Evolutionary conservation across 2,113 vertebrate species (phyloP).

Genomic region (Anoplopoma fimbria): DNA sequence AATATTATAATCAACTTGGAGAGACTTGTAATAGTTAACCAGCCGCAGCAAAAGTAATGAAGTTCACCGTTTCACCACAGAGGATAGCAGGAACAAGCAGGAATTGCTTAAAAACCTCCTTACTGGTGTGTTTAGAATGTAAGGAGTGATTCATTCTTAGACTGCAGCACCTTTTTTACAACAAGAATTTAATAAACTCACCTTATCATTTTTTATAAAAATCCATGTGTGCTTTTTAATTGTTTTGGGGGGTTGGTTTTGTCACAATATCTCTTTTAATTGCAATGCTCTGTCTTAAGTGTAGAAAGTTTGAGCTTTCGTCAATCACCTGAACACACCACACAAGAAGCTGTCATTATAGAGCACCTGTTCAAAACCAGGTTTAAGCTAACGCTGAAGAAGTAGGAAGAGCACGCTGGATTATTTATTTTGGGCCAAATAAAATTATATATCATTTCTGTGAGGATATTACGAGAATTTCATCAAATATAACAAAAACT

Average conservation of each 20-base stretch:
- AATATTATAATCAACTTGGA: conserved; percentile 6
- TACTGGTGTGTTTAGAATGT: neutral
- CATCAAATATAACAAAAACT: too few species aligned
- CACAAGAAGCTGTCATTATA: neutral
- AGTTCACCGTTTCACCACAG: neutral
- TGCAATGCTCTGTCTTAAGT: neutral
- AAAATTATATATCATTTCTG: too few species aligned
- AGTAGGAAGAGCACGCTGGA: too few species aligned
- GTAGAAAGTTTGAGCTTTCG: neutral
- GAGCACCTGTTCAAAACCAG: neutral
- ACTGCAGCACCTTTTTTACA: neutral
- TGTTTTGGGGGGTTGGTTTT: neutral
- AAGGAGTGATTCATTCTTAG: neutral
- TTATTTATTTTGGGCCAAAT: too few species aligned
- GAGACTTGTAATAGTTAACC: neutral
- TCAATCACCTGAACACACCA: conserved; percentile 1
- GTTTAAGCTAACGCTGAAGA: neutral
- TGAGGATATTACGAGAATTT: too few species aligned
- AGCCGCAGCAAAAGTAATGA: neutral
- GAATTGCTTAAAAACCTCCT: neutral
- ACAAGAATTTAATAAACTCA: neutral
- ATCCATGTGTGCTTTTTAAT: neutral
- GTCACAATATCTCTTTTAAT: neutral
- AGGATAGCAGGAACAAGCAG: neutral
- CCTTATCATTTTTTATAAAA: neutral